Evolutionary conservation across 2,888 invertebrate species (phyloP), one percentile per base, ranked within the genome.

Genomic region (Drosophila cognata): DNA sequence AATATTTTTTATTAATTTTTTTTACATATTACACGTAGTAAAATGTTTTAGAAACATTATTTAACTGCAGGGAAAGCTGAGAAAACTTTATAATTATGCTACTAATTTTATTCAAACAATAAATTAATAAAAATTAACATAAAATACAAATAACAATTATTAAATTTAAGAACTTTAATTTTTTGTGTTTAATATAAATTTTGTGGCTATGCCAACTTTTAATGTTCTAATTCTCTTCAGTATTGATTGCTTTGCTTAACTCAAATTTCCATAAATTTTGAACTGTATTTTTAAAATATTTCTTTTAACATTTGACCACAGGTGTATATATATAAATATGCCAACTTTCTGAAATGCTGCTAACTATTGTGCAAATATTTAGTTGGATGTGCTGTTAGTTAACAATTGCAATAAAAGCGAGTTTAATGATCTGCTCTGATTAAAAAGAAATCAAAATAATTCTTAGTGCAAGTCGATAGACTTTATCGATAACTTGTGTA

Each of bases 321-420:
- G 21, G 7, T 25, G 43, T 46, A 43, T 53, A 35, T n/a, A 28
- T 8, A 52, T 38, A 10, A 50, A 29, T 51, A 48, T 65, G 59
- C 11, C 5, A 43, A 18, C 33, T 21, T 46, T 53, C 35, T 41
- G 33, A 31, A 53, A 38, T 50, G 28, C 35, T 41, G 57, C 36
- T 72, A 71, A 71, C 28, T 51, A 25, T 28, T 57, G 28, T 46
- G 43, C 61, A 11, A 56, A 56, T 29, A 56, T 38, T 56, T 56
- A 56, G 13, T 38, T 28, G 11, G 18, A 28, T 55, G 36, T 36
- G 36, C 18, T 55, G 18, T 38, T 38, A 38, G 33, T 13, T 13
- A 28, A 28, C 16, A 50, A 38, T 38, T 13, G 46, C 29, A 8
- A 33, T 38, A n/a, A 33, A 29, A 21, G 10, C 16, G 7, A 1